Evolutionary conservation across 2,113 vertebrate genomes (phyloP).

Genomic region (Theristicus caerulescens): DNA sequence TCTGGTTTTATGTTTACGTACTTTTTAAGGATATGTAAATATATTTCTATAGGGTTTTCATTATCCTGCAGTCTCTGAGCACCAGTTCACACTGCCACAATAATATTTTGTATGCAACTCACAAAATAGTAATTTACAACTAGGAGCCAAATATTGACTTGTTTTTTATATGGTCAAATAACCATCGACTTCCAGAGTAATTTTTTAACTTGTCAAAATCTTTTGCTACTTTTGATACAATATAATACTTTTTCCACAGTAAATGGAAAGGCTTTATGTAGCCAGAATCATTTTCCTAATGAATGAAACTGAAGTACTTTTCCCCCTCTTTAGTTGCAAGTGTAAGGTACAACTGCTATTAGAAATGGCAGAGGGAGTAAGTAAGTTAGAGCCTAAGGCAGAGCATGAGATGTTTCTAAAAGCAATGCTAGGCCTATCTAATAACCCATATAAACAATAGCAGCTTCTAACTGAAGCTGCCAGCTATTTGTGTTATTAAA

Average conservation of each 20-base stretch:
- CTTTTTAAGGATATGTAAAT: constrained; percentile 11
- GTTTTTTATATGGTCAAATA: not conserved
- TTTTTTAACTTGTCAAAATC: not conserved
- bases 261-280: not conserved
- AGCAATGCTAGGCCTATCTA: not conserved
- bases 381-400: not conserved
- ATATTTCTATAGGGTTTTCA: not conserved
- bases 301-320: not conserved
- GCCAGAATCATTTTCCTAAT: not conserved
- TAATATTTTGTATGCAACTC: not conserved
- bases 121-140: not conserved
- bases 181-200: not conserved
- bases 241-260: not conserved
- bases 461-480: not conserved
- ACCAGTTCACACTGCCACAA: not conserved
- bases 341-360: not conserved
- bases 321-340: not conserved
- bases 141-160: not conserved
- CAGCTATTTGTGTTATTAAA: not conserved
- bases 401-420: not conserved
- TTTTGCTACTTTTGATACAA: not conserved
- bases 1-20: not conserved
- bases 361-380: not conserved
- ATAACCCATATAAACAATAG: not conserved
- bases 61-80: not conserved